Evolutionary conservation across 2,888 invertebrate genomes (phyloP).

Genomic region (Adelognathus sp.): DNA sequence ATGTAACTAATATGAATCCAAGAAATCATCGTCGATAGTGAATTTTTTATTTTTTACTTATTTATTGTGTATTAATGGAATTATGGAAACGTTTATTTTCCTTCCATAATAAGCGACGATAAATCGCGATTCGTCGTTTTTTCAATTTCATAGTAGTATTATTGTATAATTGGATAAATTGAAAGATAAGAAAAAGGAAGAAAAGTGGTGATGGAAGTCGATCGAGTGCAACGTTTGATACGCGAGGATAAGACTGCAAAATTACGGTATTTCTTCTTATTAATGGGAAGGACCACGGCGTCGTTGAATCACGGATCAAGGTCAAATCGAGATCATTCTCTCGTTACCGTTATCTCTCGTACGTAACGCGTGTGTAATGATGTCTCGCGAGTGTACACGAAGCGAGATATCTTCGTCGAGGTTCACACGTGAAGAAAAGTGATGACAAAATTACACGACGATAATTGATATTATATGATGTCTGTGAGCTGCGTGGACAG

Average conservation of each 20-base stretch:
- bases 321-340: constrained; percentile 12
- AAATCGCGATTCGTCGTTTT: neutral
- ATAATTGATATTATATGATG: neutral
- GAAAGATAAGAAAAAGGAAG: neutral
- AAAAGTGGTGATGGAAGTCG: neutral
- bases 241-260: constrained; percentile 23
- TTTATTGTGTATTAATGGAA: too few relatives aligned
- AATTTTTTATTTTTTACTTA: neutral
- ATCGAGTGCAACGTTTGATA: constrained; percentile 23
- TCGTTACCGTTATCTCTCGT: constrained; percentile 44
- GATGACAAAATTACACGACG: neutral
- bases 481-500: too few relatives aligned
- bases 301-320: constrained; percentile 42
- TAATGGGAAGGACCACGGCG: neutral
- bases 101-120: neutral
- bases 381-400: neutral
- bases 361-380: constrained; percentile 32
- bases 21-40: neutral
- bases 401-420: neutral
- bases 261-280: constrained; percentile 49
- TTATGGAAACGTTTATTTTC: too few relatives aligned
- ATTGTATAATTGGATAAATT: neutral
- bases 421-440: neutral
- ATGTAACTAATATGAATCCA: neutral
- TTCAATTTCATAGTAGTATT: neutral